phyloP scores from a whole-genome alignment of 2,113 vertebrate species.

The Hiodon alosoides region DNA sequence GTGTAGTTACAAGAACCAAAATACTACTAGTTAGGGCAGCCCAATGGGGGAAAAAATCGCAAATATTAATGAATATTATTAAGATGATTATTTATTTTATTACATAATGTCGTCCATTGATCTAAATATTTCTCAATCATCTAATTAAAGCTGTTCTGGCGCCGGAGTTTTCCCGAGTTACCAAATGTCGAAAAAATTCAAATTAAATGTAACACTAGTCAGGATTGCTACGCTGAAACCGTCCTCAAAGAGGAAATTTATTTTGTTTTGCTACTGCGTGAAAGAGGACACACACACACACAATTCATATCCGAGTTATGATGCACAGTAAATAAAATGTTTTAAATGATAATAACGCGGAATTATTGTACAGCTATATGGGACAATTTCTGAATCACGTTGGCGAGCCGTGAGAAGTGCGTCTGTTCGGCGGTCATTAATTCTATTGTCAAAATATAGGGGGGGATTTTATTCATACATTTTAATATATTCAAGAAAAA shows the following conservation, averaged over 20 bases:
- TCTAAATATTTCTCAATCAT: constrained; percentile 89
- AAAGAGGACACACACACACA: neutral
- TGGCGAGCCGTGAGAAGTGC: too few species aligned
- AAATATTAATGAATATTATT: constrained; percentile 90
- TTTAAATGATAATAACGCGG: too few species aligned
- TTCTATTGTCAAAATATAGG: neutral
- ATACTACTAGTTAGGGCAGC: too few species aligned
- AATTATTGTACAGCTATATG: too few species aligned
- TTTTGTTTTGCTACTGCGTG: constrained; percentile 42
- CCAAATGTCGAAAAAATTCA: constrained; percentile 63
- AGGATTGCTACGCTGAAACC: constrained; percentile 44
- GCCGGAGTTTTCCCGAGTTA: constrained; percentile 91
- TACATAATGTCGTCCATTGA: constrained; percentile 92
- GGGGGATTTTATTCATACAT: neutral
- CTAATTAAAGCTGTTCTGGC: constrained; percentile 96
- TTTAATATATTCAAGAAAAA: neutral
- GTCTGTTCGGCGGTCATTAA: too few species aligned
- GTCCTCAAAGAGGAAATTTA: constrained; percentile 66
- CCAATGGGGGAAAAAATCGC: too few species aligned
- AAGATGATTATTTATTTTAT: constrained; percentile 97
- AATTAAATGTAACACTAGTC: too few species aligned
- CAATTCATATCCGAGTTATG: neutral
- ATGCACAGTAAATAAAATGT: too few species aligned
- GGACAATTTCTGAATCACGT: too few species aligned
- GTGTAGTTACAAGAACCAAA: constrained; percentile 40